Evolutionary conservation across 2,113 vertebrate species (phyloP).

Genomic region (Syngnathus typhle): DNA sequence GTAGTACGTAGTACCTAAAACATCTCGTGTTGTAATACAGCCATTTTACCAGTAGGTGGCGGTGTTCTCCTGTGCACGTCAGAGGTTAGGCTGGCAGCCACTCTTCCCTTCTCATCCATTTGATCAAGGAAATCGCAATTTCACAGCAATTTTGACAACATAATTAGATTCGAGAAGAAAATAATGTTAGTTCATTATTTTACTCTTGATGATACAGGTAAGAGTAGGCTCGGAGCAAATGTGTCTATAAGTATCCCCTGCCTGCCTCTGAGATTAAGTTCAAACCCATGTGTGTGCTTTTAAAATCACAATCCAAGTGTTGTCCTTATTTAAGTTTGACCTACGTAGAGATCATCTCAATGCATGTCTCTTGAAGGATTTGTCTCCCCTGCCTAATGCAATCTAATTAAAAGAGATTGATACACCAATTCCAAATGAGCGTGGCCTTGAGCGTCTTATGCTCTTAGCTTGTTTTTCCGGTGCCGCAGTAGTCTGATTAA

Average conservation of each 20-base stretch:
- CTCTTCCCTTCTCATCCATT: no score
- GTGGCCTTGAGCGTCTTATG: conserved; percentile 26
- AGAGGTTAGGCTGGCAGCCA: no score
- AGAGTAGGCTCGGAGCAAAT: no score
- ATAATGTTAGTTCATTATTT: no score
- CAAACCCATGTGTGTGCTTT: neutral
- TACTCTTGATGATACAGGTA: no score
- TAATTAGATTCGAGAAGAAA: no score
- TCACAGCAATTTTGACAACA: no score
- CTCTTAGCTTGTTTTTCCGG: conserved; percentile 20
- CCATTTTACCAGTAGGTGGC: neutral
- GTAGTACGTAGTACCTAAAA: no score
- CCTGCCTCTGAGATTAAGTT: no score
- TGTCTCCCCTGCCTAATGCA: conserved; percentile 15
- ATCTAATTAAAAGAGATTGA: conserved; percentile 49
- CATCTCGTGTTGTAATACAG: neutral
- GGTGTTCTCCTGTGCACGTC: neutral
- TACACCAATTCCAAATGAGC: conserved; percentile 32
- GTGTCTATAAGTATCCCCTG: no score
- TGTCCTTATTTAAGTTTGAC: conserved; percentile 1
- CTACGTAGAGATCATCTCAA: neutral
- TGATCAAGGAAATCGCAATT: no score
- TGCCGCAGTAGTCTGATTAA: conserved; percentile 8
- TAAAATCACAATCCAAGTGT: neutral
- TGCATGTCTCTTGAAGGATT: conserved; percentile 9